Evolutionary conservation across 35 echinoderm and acorn worm genomes (phyloP), one percentile per base, ranked within the genome.

Genomic region (Ophioderma brevispina): DNA sequence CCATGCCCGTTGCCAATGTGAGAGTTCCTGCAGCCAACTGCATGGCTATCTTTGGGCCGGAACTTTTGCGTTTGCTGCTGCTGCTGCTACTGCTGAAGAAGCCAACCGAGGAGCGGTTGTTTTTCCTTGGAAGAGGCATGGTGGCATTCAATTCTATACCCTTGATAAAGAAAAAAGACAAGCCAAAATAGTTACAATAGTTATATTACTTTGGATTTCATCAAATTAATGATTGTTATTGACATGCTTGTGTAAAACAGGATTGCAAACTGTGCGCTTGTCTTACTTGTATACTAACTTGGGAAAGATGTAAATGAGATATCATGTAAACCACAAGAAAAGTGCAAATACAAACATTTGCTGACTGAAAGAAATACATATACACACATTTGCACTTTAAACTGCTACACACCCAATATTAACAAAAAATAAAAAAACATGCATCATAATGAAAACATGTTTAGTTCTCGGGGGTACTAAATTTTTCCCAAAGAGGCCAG

Each of bases 111-210:
- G 89, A 84, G 17, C 93, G 75, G 76, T 91, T 77, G 78, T 96
- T 96, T 76, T 93, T 88, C 80, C 83, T 85, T 77, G 94, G 94
- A 39, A 96, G 94, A 49, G 94, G 94, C 94, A 96, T 96, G 32
- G 94, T 96, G 23, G 94, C 94, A 38, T 96, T 96, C 81, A 96
- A 93, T 38, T 96, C 94, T 10, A 96, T 89, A 34, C 90, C 82
- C 94, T 96, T 87, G 85, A 37, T 25, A 90, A 6, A 34, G 39
- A 40, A 31, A 63, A 35, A 87, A 52, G 32, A n/a, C 21, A 39
- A n/a, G n/a, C n/a, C n/a, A n/a, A n/a, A n/a, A n/a, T n/a, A 32
- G 5, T 70, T 15, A 70, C 10, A 15, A 70, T 6, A 15, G 8
- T 52, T 8, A 52, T 52, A 52, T 52, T 11, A 52, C 8, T 11